phyloP scores from a whole-genome alignment of 2,797 vertebrate species.

The Sylvilagus floridanus region DNA sequence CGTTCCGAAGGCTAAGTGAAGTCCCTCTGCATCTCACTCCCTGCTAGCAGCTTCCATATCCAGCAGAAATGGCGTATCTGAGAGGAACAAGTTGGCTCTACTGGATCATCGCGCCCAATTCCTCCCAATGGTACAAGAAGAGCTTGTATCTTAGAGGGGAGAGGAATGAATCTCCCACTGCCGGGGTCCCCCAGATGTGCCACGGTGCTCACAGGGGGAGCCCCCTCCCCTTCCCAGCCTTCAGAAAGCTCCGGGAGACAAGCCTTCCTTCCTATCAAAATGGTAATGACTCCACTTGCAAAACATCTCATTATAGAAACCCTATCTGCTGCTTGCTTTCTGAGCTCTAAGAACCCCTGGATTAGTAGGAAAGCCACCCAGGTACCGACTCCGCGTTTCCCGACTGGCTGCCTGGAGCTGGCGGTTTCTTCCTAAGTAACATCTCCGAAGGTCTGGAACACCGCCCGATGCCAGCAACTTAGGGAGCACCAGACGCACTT shows the following conservation, averaged over 20 bases:
- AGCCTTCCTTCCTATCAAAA: slow-evolving; percentile 58
- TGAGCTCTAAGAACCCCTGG: slow-evolving; percentile 76
- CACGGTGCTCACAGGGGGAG: neutral
- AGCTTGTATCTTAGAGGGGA: neutral
- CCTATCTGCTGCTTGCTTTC: slow-evolving; percentile 69
- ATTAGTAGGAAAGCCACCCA: slow-evolving; percentile 78
- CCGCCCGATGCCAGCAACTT: slow-evolving; percentile 32
- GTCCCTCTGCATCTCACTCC: neutral
- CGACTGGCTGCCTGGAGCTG: slow-evolving; percentile 68
- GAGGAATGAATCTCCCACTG: neutral
- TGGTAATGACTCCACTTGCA: slow-evolving; percentile 56
- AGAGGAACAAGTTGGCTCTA: slow-evolving; percentile 40
- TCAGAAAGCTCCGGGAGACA: neutral
- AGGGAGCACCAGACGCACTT: slow-evolving; percentile 36
- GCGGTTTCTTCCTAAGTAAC: slow-evolving; percentile 74
- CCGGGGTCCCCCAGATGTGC: neutral
- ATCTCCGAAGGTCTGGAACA: slow-evolving; percentile 55
- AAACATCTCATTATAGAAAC: slow-evolving; percentile 67
- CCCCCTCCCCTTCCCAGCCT: neutral
- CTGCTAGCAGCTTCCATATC: neutral
- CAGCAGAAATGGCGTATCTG: neutral
- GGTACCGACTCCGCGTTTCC: slow-evolving; percentile 76
- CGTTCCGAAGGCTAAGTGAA: neutral
- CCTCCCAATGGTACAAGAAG: slow-evolving; percentile 24
- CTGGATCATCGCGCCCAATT: slow-evolving; percentile 47